Conservation (phyloP, 2,797 vertebrate species). For the Oceanodroma leucorhoa region DNA sequence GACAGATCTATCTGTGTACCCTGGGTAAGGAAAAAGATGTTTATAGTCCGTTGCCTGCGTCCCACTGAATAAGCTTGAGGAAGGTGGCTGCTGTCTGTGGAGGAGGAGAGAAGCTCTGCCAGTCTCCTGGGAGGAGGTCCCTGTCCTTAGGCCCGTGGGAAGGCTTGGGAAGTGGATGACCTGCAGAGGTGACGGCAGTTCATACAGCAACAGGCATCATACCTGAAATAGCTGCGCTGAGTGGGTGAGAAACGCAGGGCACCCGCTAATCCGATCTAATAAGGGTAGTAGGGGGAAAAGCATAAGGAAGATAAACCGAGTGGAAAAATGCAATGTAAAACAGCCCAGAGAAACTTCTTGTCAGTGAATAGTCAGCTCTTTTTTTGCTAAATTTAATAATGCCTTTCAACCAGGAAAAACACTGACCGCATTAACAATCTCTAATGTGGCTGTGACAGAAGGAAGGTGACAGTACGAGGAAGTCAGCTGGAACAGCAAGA, state of each 20-base stretch:
- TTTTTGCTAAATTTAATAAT: not conserved
- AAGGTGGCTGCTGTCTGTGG: not conserved
- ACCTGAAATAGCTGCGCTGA: not conserved
- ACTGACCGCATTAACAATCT: not conserved
- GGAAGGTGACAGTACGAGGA: not conserved
- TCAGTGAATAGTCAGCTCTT: not conserved
- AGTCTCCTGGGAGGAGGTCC: fast-evolving
- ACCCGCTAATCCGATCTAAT: not conserved
- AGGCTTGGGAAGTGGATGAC: not conserved
- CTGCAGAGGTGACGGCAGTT: not conserved
- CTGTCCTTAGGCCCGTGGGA: fast-evolving
- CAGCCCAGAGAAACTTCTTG: not conserved
- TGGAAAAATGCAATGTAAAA: not conserved
- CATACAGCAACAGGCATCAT: not conserved
- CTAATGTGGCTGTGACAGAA: not conserved
- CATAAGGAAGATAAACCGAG: not conserved
- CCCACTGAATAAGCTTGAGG: not conserved
- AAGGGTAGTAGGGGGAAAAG: not conserved
- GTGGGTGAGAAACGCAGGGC: not conserved
- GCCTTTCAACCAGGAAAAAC: not conserved
- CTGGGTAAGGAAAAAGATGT: not conserved
- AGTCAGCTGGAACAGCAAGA: not conserved
- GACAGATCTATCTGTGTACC: too few species aligned
- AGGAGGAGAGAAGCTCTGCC: not conserved
- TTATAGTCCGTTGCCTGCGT: not conserved